A percentile compares a stretch with the other conserved stretches of the same genome.
Conservation (phyloP, 2,113 vertebrate species). For the Nerophis ophidion region DNA sequence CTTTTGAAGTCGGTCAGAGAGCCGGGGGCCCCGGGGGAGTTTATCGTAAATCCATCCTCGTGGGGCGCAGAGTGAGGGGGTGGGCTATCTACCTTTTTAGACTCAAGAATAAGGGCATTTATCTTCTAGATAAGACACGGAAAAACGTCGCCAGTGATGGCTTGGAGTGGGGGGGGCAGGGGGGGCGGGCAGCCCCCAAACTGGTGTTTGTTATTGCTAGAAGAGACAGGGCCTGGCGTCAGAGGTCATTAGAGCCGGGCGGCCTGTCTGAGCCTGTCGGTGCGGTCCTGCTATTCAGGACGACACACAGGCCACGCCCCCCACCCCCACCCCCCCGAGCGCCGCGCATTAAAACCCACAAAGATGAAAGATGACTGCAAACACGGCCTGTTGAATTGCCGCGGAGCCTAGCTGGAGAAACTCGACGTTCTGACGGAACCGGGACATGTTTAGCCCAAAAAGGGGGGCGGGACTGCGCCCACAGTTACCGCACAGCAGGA, state of each 20-base stretch:
- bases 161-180: constrained; percentile 21
- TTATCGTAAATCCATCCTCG: constrained; percentile 61
- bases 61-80: constrained; percentile 17
- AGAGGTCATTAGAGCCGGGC: constrained; percentile 68
- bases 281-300: constrained; percentile 70
- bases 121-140: constrained; percentile 55
- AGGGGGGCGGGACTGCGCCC: too few species aligned
- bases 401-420: too few species aligned
- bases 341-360: constrained; percentile 6
- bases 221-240: constrained; percentile 70
- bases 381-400: too few species aligned
- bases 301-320: constrained; percentile 53
- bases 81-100: constrained; percentile 39
- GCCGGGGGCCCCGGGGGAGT: constrained; percentile 53
- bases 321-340: constrained; percentile 21
- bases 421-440: background rate
- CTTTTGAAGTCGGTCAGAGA: constrained; percentile 66
- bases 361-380: background rate
- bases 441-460: background rate
- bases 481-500: background rate
- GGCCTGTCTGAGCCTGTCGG: constrained; percentile 72
- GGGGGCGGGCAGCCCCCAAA: constrained; percentile 37
- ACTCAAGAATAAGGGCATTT: constrained; percentile 31
- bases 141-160: constrained; percentile 37
- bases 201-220: constrained; percentile 64